phyloP scores from a whole-genome alignment of 2,797 vertebrate genomes.

The Ciconia nigra region DNA sequence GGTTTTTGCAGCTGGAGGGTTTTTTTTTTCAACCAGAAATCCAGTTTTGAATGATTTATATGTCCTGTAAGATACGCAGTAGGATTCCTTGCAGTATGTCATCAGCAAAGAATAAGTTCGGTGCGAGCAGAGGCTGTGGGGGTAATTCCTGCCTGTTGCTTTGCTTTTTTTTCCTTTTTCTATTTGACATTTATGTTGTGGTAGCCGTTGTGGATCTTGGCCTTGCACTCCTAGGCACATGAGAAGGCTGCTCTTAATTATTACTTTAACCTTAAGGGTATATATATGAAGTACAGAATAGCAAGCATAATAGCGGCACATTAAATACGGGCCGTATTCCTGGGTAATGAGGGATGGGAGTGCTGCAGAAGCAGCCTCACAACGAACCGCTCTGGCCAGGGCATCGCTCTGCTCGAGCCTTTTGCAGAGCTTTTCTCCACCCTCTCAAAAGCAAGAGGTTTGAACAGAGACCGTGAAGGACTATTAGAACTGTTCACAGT shows the following conservation, averaged over 20 bases:
- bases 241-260: slow-evolving; percentile 54
- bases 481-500: neutral
- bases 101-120: neutral
- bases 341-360: neutral
- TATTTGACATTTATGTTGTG: neutral
- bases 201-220: neutral
- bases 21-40: neutral
- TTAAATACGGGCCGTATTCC: neutral
- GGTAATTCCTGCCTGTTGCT: neutral
- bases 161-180: slow-evolving; percentile 45
- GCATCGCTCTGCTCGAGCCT: neutral
- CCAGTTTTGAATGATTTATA: slow-evolving; percentile 29
- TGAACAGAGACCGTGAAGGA: neutral
- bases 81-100: slow-evolving; percentile 53
- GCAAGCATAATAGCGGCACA: neutral
- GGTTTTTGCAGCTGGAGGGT: neutral
- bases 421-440: neutral
- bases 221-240: neutral
- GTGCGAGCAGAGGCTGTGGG: neutral
- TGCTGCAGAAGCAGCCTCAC: neutral
- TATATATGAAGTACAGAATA: neutral
- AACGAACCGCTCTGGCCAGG: neutral
- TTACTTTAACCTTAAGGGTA: slow-evolving; percentile 48
- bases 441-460: neutral
- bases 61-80: slow-evolving; percentile 11